Base-by-base conservation (phyloP, 2,797 vertebrate genomes). In the Eleutherodactylus coqui region DNA sequence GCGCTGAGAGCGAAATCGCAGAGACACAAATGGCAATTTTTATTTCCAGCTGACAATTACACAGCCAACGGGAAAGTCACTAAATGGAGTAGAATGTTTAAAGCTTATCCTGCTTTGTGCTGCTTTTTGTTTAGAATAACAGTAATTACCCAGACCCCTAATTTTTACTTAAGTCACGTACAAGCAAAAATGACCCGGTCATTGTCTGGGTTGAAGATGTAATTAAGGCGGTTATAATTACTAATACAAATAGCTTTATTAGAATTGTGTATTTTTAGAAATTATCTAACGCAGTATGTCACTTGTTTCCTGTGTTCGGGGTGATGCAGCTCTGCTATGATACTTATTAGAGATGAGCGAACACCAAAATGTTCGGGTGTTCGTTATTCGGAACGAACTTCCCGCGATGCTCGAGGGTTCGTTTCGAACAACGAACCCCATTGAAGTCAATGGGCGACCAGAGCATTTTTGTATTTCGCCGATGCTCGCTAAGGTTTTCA, bases 151-250 rank as follows among this genome's bases (percentile, higher is more conserved):
- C 27, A 5, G 13, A 16, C 34, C 53, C 8, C 36, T 45, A 32
- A 17, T 32, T 49, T 67, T 13, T 67, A 43, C 43, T 34, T 67
- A 17, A 67, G 60, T 69, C 79, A 69, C 60, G 60, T 67, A 67
- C n/a, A 19, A 62, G 29, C 27, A 34, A 10, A 8, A 79, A 10
- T 47, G 79, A 82, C 79, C 79, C 45, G 79, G 62, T 36, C 45
- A 38, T 36, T 38, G 45, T 67, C 49, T 72, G 45, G 64, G 21
- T 72, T 43, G 81, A 53, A 83, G 24, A 43, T 45, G 14, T 73
- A 73, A 83, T 83, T 83, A 49, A 55, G 3, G 51, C n/a, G 43
- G 32, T 83, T 75, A 60, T 75, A 73, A 75, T 83, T 82, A 70
- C 10, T 51, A 53, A 82, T 47, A 53, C 27, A 82, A 82, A 82